These are phyloP conservation scores for Oostethus manadensis DNA, from an alignment of 2,113 vertebrate species.

Conservation along the genomic window DNA sequence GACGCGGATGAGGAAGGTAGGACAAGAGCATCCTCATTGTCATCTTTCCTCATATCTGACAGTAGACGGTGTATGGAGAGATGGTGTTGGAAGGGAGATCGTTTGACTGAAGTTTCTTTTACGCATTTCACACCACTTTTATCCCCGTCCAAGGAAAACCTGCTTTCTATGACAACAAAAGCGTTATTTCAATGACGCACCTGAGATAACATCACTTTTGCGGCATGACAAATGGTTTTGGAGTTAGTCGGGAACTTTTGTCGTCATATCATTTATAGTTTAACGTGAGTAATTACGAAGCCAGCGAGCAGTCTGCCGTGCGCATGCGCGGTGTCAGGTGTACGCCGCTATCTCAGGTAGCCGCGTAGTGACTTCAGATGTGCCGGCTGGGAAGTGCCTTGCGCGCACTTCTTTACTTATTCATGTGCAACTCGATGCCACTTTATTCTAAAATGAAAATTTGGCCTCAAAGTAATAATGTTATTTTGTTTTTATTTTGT, in stretches of 20 bases:
- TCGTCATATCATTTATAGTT: neutral
- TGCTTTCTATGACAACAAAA: neutral
- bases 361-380: constrained; percentile 21
- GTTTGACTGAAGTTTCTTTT: neutral
- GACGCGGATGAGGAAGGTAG: constrained; percentile 70
- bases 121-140: constrained; percentile 34
- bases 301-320: constrained; percentile 1
- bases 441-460: neutral
- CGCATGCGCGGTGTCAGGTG: constrained; percentile 55
- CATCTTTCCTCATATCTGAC: constrained; percentile 7
- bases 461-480: neutral
- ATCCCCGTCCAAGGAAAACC: neutral
- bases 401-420: constrained; percentile 67
- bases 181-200: too few relatives aligned
- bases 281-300: constrained; percentile 1
- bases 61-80: neutral
- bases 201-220: neutral
- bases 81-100: neutral
- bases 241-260: constrained; percentile 6
- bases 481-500: neutral
- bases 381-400: constrained; percentile 55
- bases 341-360: constrained; percentile 55
- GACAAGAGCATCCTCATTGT: constrained; percentile 22
- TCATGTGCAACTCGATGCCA: constrained; percentile 68
- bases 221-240: neutral